Evolutionary conservation across 2,888 invertebrate species (phyloP).

Genomic region (Cataglyphis cursor): DNA sequence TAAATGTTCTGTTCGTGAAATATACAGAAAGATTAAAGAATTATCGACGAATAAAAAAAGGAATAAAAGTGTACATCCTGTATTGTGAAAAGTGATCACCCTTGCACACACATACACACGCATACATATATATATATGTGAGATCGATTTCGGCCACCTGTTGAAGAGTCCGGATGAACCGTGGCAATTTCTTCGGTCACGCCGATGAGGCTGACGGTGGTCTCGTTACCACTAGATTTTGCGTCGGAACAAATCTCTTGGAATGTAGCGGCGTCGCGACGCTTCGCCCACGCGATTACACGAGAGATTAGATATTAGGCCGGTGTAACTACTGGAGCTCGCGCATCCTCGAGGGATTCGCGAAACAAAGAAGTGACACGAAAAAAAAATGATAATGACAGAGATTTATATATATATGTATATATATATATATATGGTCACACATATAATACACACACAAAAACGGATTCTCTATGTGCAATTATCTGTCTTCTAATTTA

Average conservation of each 20-base stretch:
- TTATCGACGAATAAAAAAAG: background rate
- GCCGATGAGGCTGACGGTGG: background rate
- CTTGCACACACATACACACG: slow-evolving; percentile 30
- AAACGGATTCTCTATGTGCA: background rate
- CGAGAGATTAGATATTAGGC: slow-evolving; percentile 23
- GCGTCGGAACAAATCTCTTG: background rate
- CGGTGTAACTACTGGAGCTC: slow-evolving; percentile 26
- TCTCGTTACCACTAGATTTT: background rate
- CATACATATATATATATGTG: slow-evolving; percentile 19
- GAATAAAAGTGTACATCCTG: background rate
- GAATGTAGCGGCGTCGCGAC: background rate
- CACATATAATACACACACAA: slow-evolving; percentile 2
- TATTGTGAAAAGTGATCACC: slow-evolving; percentile 29
- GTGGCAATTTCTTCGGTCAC: slow-evolving; percentile 1
- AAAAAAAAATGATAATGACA: background rate
- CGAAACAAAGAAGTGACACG: background rate
- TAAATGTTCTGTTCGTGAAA: background rate
- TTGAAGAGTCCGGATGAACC: slow-evolving; percentile 55
- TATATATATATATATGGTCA: background rate
- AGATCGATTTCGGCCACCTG: slow-evolving; percentile 73
- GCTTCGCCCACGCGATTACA: slow-evolving; percentile 9
- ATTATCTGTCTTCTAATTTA: background rate
- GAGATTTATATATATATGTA: too few relatives aligned
- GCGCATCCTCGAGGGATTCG: background rate
- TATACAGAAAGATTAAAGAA: background rate